phyloP scores from a whole-genome alignment of 2,113 vertebrate genomes.

The Anthoscopus minutus region DNA sequence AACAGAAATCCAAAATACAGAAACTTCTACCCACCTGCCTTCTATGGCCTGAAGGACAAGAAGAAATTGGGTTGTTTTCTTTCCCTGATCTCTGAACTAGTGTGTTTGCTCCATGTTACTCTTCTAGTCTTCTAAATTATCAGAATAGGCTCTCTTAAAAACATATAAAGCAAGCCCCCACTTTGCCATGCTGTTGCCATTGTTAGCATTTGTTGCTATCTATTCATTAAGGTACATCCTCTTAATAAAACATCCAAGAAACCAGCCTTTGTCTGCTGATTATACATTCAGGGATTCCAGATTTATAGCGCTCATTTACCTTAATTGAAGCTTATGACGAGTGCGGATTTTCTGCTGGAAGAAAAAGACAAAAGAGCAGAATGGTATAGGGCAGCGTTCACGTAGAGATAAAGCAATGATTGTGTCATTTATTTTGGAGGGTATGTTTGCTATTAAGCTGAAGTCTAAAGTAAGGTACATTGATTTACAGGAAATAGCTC shows the following conservation, averaged over 20 bases:
- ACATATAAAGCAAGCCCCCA: constrained; percentile 25
- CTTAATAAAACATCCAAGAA: constrained; percentile 53
- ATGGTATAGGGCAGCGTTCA: constrained; percentile 3
- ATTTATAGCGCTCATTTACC: constrained; percentile 24
- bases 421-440: constrained; percentile 68
- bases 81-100: background rate
- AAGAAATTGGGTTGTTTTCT: background rate
- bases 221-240: constrained; percentile 53
- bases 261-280: constrained; percentile 33
- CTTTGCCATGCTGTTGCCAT: constrained; percentile 25
- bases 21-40: background rate
- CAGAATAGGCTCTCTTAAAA: constrained; percentile 37
- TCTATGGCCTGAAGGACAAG: background rate
- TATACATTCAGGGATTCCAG: constrained; percentile 36
- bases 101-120: background rate
- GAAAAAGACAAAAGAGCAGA: constrained; percentile 35
- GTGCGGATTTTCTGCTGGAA: constrained; percentile 48
- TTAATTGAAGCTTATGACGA: constrained; percentile 61
- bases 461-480: constrained; percentile 75
- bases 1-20: background rate
- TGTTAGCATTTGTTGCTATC: constrained; percentile 53
- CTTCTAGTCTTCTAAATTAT: constrained; percentile 41
- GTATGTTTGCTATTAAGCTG: constrained; percentile 62
- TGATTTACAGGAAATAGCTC: constrained; percentile 79
- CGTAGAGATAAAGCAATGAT: constrained; percentile 46